phyloP scores from a whole-genome alignment of 1,140 invertebrate genomes.

The Hydropsyche tenuis region DNA sequence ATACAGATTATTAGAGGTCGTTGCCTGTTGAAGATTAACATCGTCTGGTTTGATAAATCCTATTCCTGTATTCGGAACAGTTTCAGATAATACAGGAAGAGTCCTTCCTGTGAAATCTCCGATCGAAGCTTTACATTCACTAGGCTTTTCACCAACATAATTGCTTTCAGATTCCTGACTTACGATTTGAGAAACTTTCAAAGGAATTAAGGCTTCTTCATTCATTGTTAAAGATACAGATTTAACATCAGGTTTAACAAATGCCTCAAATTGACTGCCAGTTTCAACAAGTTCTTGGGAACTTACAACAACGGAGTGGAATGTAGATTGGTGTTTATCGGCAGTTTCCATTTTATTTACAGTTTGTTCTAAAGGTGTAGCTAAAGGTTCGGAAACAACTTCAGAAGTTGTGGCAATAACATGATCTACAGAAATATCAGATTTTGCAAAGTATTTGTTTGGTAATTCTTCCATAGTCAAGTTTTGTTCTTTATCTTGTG shows the following conservation, averaged over 20 bases:
- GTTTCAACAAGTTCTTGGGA: conserved; percentile 40
- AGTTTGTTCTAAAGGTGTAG: conserved; percentile 32
- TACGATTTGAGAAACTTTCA: conserved; percentile 46
- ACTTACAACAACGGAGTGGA: conserved; percentile 38
- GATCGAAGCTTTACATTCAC: conserved; percentile 28
- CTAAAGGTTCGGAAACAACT: conserved; percentile 31
- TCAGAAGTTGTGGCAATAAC: conserved; percentile 43
- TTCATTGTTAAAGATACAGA: conserved; percentile 31
- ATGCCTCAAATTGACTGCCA: conserved; percentile 50
- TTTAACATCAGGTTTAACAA: conserved; percentile 51
- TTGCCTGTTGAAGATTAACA: conserved; percentile 35
- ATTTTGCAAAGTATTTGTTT: conserved; percentile 51
- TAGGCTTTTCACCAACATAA: conserved; percentile 18
- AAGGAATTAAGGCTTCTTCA: conserved; percentile 35
- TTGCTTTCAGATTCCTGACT: conserved; percentile 40
- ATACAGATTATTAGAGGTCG: conserved; percentile 29
- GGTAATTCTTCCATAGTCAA: conserved; percentile 59
- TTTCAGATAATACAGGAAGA: conserved; percentile 42
- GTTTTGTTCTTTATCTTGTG: conserved; percentile 64
- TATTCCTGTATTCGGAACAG: conserved; percentile 39
- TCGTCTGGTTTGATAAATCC: conserved; percentile 39
- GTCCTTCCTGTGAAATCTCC: conserved; percentile 39
- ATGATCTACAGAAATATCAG: conserved; percentile 42
- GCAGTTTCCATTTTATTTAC: conserved; percentile 40
- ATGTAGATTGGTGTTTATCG: conserved; percentile 35